Base-by-base conservation (phyloP, 2,888 invertebrate species). In the Nematopogon swammerdamellus region DNA sequence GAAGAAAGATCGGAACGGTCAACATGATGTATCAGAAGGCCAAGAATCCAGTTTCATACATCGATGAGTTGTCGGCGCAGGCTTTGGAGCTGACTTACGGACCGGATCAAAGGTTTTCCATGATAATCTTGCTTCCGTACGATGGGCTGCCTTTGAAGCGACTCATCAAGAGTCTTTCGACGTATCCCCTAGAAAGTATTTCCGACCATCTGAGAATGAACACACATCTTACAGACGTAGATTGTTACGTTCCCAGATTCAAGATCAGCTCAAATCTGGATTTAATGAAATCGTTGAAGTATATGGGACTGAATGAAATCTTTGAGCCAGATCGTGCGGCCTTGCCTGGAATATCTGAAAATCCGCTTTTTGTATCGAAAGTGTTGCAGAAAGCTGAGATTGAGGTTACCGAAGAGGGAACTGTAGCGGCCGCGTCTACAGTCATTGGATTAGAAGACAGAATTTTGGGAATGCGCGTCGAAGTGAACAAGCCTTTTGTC, bases 21-120 rank as follows among this genome's bases (percentile, higher is more conserved):
- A 82, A 85, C 50, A 91, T 92, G 89, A 92, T 93, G 91, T 81
- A 80, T 52, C 85, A 85, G 53, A 79, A 81, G 57, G 85, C 82
- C 0, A 67, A 81, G 6, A 86, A 85, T 55, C 76, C 80, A 2
- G 80, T 80, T 45, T 74, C 75, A 1, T 74, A 81, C 50, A 70
- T 83, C 0, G 67, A 70, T 2, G 70, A 77, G 46, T 65, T 89
- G 29, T 80, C 81, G 44, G 83, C 85, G 6, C 82, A 85, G 61
- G 80, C 86, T 0, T 62, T 91, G 1, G 88, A 89, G 63, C 67
- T 91, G 62, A 85, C 87, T 0, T 91, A 90, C 58, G 86, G 87
- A 49, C 71, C 75, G 45, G 82, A 65, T 16, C 76, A 84, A 52
- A 76, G 82, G 48, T 80, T 84, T 47, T 82, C 86, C 0, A 88